A percentile compares a stretch with the other conserved stretches of the same genome.
Conservation (phyloP, 2,113 vertebrate species). For the Vombatus ursinus region DNA sequence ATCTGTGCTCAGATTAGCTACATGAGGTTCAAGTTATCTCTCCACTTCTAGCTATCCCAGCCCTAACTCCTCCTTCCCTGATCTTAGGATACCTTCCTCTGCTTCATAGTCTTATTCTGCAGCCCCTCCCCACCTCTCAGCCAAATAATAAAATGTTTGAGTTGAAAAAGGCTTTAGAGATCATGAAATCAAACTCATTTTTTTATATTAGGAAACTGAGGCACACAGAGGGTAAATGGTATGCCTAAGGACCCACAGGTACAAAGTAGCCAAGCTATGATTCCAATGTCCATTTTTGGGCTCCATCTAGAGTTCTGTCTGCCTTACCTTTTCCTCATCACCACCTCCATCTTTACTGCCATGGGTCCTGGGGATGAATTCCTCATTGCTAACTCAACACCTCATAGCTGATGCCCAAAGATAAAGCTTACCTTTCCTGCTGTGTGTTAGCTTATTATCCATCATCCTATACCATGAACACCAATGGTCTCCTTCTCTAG, state of each 20-base stretch:
- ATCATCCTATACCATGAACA: neutral
- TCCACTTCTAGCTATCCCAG: neutral
- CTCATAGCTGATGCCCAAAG: neutral
- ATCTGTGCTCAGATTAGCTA: neutral
- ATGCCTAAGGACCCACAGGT: neutral
- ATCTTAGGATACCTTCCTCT: neutral
- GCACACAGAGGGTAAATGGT: neutral
- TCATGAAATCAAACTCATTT: neutral
- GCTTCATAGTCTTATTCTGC: neutral
- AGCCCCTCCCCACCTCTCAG: neutral
- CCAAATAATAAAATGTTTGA: neutral
- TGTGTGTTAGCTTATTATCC: neutral
- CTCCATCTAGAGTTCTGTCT: neutral
- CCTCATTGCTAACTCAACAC: neutral
- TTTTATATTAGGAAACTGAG: neutral
- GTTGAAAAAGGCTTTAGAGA: neutral
- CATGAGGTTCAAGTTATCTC: neutral
- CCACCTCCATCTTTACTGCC: neutral
- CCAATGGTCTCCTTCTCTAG: neutral
- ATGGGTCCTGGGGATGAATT: neutral
- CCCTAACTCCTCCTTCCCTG: neutral
- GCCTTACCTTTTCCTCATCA: neutral
- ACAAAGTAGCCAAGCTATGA: neutral
- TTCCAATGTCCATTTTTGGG: neutral
- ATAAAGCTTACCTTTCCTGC: neutral